These are phyloP conservation scores for Nycticorax nycticorax DNA, from an alignment of 2,113 vertebrate genomes.

Conservation along the genomic window DNA sequence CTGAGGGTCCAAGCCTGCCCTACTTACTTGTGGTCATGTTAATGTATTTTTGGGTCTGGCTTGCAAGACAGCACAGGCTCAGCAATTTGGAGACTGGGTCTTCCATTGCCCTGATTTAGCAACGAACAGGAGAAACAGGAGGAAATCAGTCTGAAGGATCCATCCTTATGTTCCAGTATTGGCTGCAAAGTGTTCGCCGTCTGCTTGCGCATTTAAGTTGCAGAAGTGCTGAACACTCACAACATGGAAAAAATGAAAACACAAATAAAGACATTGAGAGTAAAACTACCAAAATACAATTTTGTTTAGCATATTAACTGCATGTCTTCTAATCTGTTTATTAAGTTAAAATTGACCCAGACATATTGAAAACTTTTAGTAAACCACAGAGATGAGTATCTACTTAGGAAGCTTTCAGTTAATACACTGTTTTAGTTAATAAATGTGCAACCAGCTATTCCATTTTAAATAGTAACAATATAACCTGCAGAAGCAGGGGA, in stretches of 20 bases:
- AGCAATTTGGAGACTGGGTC: not conserved
- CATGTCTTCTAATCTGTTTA: not conserved
- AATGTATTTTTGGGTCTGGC: not conserved
- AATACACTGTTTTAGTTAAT: not conserved
- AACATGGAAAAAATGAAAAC: not conserved
- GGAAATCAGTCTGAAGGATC: not conserved
- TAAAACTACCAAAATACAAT: not conserved
- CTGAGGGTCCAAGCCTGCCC: not conserved
- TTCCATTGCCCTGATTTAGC: not conserved
- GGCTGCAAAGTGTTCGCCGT: not conserved
- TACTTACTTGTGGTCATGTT: not conserved
- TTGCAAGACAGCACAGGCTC: not conserved
- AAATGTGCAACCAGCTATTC: not conserved
- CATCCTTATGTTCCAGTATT: not conserved
- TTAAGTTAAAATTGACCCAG: not conserved
- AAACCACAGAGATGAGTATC: constrained; percentile 10
- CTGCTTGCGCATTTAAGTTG: not conserved
- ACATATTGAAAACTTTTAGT: not conserved
- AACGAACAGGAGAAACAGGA: not conserved
- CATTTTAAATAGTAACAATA: not conserved
- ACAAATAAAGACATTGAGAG: not conserved
- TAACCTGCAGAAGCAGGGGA: not conserved
- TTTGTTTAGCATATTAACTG: not conserved
- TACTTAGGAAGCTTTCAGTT: not conserved
- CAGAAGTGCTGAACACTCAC: not conserved